A percentile compares a stretch with the other conserved stretches of the same genome.
These are phyloP conservation scores for Proctacanthus coquilletti DNA, from an alignment of 1,140 invertebrate genomes.

Conservation along the genomic window DNA sequence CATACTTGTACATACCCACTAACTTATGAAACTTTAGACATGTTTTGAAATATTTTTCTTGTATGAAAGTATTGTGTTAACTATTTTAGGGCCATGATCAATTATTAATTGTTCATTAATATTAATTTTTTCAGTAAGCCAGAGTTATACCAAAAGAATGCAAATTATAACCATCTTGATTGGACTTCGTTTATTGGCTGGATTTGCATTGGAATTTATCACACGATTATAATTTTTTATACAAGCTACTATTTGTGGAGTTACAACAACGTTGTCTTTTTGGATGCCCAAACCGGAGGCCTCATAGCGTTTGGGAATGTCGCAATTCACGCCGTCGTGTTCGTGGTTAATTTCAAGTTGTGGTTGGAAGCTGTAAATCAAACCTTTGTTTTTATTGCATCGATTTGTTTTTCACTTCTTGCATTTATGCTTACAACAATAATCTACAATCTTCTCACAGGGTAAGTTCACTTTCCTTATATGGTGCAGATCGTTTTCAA, in stretches of 20 bases:
- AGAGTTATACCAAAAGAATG: constrained; percentile 48
- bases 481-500: background rate
- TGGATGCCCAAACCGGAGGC: constrained; percentile 30
- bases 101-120: too few species aligned
- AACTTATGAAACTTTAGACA: background rate
- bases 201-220: constrained; percentile 40
- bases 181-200: constrained; percentile 47
- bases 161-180: constrained; percentile 48
- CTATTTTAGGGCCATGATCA: too few species aligned
- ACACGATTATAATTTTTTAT: constrained; percentile 34
- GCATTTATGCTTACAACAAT: constrained; percentile 39
- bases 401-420: constrained; percentile 40
- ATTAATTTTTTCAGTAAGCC: constrained; percentile 39
- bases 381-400: constrained; percentile 39
- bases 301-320: constrained; percentile 34
- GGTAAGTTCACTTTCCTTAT: constrained; percentile 5
- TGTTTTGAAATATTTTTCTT: constrained; percentile 2
- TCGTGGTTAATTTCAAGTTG: constrained; percentile 40
- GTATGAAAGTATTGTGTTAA: too few species aligned
- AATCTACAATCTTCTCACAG: constrained; percentile 35
- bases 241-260: constrained; percentile 29
- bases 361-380: constrained; percentile 49
- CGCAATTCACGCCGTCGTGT: constrained; percentile 34
- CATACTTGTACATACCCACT: background rate
- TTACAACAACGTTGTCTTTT: constrained; percentile 28